Percentiles rank a stretch among this genome's conserved stretches.
These are phyloP conservation scores for Apomyelois bistriatella DNA, from an alignment of 2,888 invertebrate genomes.

Conservation along the genomic window DNA sequence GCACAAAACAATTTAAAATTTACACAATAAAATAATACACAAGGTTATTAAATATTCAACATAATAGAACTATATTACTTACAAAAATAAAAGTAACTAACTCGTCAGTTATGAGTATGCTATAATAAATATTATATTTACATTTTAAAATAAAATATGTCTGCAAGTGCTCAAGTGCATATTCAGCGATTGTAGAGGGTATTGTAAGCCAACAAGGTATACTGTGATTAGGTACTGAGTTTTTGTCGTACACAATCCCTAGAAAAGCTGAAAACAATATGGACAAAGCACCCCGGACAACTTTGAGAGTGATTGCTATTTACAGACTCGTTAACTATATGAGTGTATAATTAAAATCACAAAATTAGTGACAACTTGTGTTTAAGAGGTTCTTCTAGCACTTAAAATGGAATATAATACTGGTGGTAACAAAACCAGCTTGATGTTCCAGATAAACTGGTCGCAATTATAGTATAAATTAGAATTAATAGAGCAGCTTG, in stretches of 20 bases:
- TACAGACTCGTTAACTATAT: neutral
- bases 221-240: neutral
- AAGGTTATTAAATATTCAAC: conserved; percentile 68
- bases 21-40: conserved; percentile 66
- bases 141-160: conserved; percentile 21
- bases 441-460: conserved; percentile 7
- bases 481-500: conserved; percentile 7
- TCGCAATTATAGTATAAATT: conserved; percentile 9
- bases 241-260: neutral
- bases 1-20: conserved; percentile 76
- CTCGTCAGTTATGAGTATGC: conserved; percentile 40
- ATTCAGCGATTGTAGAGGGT: neutral
- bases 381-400: conserved; percentile 2
- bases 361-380: conserved; percentile 1
- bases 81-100: conserved; percentile 59
- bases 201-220: neutral
- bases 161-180: conserved; percentile 1
- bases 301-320: neutral
- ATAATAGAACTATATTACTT: conserved; percentile 68
- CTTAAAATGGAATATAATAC: conserved; percentile 5
- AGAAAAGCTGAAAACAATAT: neutral
- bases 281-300: conserved; percentile 7
- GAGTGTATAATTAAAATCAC: conserved; percentile 4
- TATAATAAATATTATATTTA: conserved; percentile 59
- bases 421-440: conserved; percentile 7